Evolutionary conservation across 2,888 invertebrate species (phyloP).

Genomic region (Dicroscelio sp.): DNA sequence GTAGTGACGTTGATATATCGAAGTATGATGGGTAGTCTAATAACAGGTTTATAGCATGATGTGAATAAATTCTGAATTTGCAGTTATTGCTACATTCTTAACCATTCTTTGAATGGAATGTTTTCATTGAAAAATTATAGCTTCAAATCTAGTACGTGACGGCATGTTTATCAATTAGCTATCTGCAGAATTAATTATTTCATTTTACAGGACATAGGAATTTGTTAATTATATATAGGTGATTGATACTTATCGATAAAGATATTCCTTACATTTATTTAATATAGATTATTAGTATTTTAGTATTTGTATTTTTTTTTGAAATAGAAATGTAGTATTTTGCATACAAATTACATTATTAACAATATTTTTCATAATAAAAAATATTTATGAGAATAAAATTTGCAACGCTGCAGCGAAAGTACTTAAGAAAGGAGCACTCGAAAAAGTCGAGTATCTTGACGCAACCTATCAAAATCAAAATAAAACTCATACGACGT

Average conservation of each 20-base stretch:
- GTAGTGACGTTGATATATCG: slow-evolving; percentile 17
- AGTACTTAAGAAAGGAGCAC: slow-evolving; percentile 22
- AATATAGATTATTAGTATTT: too few relatives aligned
- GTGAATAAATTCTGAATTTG: neutral
- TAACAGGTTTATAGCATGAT: neutral
- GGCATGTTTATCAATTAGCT: neutral
- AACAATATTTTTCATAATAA: too few relatives aligned
- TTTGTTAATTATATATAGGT: too few relatives aligned
- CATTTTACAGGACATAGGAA: too few relatives aligned
- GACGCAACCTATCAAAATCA: slow-evolving; percentile 31
- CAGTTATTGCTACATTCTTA: neutral
- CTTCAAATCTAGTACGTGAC: too few relatives aligned
- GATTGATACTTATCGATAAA: too few relatives aligned
- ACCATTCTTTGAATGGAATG: neutral
- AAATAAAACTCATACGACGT: slow-evolving; percentile 6
- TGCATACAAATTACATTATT: too few relatives aligned
- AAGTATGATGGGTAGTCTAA: slow-evolving; percentile 44
- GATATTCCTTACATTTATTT: too few relatives aligned
- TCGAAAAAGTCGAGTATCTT: slow-evolving; percentile 22
- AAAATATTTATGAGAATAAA: neutral
- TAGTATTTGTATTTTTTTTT: too few relatives aligned
- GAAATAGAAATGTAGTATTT: too few relatives aligned
- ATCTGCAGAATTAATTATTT: too few relatives aligned
- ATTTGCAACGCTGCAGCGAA: slow-evolving; percentile 18
- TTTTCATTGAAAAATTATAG: neutral